Evolutionary conservation across 2,888 invertebrate species (phyloP).

Genomic region (Acronicta aceris): DNA sequence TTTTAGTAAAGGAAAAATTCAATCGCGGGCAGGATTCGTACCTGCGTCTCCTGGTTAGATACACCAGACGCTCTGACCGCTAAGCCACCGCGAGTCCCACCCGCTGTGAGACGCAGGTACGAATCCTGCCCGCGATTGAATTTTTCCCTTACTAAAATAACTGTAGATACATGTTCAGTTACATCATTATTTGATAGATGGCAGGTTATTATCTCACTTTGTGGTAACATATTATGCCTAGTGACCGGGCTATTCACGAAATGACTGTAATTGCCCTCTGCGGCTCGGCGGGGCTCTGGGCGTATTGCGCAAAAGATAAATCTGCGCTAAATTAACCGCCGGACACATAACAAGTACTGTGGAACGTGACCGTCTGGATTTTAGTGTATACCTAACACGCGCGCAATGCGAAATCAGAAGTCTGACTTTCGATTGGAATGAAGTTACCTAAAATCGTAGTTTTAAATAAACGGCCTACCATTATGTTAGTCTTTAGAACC

Average conservation of each 20-base stretch:
- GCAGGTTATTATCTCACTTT: conserved; percentile 1
- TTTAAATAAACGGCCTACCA: too few relatives aligned
- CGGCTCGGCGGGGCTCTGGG: conserved; percentile 1
- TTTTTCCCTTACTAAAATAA: too few relatives aligned
- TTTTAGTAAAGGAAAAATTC: too few relatives aligned
- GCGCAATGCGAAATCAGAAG: neutral
- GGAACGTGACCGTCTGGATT: conserved; percentile 10
- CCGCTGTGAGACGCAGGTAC: too few relatives aligned
- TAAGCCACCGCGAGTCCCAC: too few relatives aligned
- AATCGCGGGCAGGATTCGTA: too few relatives aligned
- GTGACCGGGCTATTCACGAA: conserved; percentile 24
- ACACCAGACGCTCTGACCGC: too few relatives aligned
- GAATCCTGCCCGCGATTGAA: too few relatives aligned
- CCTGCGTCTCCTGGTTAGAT: too few relatives aligned
- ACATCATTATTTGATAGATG: neutral
- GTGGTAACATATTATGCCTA: neutral
- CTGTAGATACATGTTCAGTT: too few relatives aligned
- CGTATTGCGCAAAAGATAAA: conserved; percentile 42
- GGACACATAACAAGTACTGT: conserved; percentile 15
- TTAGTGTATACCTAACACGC: conserved; percentile 3
- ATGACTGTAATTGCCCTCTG: conserved; percentile 40
- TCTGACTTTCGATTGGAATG: neutral
- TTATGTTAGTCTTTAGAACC: too few relatives aligned
- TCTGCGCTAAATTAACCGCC: conserved; percentile 43
- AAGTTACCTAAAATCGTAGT: too few relatives aligned